Evolutionary conservation across 2,888 invertebrate genomes (phyloP), one percentile per base, ranked within the genome.

Genomic region (Caenorhabditis imperialis): DNA sequence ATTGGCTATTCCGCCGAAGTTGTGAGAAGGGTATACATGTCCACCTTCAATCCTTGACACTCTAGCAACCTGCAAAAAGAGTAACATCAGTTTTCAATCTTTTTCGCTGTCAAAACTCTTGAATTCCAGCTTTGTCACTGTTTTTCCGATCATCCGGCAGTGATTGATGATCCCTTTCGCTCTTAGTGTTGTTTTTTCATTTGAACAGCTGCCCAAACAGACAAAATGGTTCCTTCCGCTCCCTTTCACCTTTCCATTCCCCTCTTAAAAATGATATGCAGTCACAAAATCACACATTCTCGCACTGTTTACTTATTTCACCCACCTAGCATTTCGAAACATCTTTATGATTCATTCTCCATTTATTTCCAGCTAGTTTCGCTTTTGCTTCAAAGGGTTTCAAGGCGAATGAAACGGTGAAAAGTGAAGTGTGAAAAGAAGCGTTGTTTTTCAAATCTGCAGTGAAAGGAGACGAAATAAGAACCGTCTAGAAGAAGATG

Each of bases 191-290:
- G n/a, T 30, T 51, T 51, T 51, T 51, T 37, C 35, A 6, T n/a
- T 37, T 23, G 30, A 58, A 58, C 58, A 58, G 58, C 48, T 60
- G 50, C 22, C 27, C 50, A 51, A 60, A 60, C 48, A 60, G 30
- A 30, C 30, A 30, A 6, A n/a, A 16, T 20, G 35, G 30, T 33
- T 42, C 22, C 51, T 51, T 61, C 61, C 61, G 33, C 38, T 20
- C n/a, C 20, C 53, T 12, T 18, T 27, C 37, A 33, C 23, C 5
- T 18, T n/a, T 23, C n/a, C 20, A 53, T 1, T 8, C 1, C 27
- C 16, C 14, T 48, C 18, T 20, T 30, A 44, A 42, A 5, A 40
- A 20, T 16, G 61, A 61, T 61, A 61, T 30, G 62, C 20, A 45
- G 23, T 8, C 12, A 10, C 6, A 30, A 18, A 48, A 33, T 10